Evolutionary conservation across 2,113 vertebrate genomes (phyloP), one percentile per base, ranked within the genome.

Genomic region (Parus major): DNA sequence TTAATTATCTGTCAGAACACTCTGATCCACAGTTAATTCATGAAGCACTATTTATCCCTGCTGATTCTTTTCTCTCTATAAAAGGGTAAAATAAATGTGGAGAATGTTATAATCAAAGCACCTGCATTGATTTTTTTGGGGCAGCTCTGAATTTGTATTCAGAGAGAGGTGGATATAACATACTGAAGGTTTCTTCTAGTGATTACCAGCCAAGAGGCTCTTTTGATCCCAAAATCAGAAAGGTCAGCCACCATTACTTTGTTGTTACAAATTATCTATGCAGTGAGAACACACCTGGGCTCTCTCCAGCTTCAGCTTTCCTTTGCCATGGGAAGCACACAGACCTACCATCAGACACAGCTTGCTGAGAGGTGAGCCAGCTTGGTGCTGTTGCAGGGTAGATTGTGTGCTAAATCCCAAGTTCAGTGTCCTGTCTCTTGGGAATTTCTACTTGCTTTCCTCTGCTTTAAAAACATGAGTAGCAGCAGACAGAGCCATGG

Each of bases 151-250:
- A 44, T 94, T 73, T 88, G 10, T 68, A 78, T 92, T 81, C 49
- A 44, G 52, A 70, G 23, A 46, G 2, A 33, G 8, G 4, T n/a
- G 12, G 11, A 25, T 75, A 35, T 41, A 78, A 39, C 28, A 36
- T 15, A 19, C 11, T 29, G 33, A 78, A 71, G 4, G 10, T 46
- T 93, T 83, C 41, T 92, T 77, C 16, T 70, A 42, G 84, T 35
- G 10, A 24, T 59, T 92, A 29, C 21, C 23, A 73, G 18, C 8
- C 42, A 70, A 36, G 22, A 88, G 28, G 21, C 13, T 22, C 11
- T 31, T 91, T 66, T 86, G 69, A 88, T 63, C 13, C 31, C 7
- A 21, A 91, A 81, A 89, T 47, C 15, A 83, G 27, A 92, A 70
- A 84, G 21, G 24, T 59, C 1, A 4, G 4, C 11, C n/a, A 46